Conservation (phyloP, 2,113 vertebrate species). For the Numida meleagris region DNA sequence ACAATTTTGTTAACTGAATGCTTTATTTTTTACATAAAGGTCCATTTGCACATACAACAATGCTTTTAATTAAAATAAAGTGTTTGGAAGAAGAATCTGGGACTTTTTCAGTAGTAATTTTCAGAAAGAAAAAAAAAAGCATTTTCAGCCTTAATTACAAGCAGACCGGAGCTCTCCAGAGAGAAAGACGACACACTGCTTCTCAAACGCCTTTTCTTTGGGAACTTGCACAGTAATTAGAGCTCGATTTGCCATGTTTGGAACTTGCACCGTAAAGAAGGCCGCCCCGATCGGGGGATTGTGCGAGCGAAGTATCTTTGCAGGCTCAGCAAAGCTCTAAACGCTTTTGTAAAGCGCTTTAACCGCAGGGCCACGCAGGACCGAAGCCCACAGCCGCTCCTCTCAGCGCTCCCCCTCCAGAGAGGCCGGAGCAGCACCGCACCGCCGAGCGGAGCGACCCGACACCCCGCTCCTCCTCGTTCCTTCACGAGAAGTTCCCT, state of each 20-base stretch:
- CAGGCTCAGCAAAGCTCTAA: too few relatives aligned
- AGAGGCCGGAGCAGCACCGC: too few relatives aligned
- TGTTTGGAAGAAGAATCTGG: background rate
- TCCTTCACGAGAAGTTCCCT: too few relatives aligned
- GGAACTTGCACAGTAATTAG: slow-evolving; percentile 28
- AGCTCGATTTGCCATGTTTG: background rate
- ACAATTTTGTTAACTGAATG: background rate
- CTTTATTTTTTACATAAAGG: background rate
- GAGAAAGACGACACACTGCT: background rate
- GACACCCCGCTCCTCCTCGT: too few relatives aligned
- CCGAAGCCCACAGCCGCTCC: too few relatives aligned
- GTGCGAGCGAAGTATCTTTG: background rate
- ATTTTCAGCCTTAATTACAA: slow-evolving; percentile 58
- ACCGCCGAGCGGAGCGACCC: too few relatives aligned
- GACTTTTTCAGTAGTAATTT: background rate
- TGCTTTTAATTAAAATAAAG: slow-evolving; percentile 31
- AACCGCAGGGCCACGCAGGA: too few relatives aligned
- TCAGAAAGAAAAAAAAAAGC: slow-evolving; percentile 19
- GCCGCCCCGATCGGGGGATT: background rate
- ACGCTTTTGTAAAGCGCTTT: too few relatives aligned
- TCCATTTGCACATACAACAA: background rate
- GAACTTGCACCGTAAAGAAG: background rate
- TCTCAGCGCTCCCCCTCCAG: too few relatives aligned
- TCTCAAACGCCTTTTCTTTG: slow-evolving; percentile 31
- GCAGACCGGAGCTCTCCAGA: slow-evolving; percentile 34